These are phyloP conservation scores for Conus canariensis DNA, from an alignment of 2,888 invertebrate genomes.

Conservation along the genomic window DNA sequence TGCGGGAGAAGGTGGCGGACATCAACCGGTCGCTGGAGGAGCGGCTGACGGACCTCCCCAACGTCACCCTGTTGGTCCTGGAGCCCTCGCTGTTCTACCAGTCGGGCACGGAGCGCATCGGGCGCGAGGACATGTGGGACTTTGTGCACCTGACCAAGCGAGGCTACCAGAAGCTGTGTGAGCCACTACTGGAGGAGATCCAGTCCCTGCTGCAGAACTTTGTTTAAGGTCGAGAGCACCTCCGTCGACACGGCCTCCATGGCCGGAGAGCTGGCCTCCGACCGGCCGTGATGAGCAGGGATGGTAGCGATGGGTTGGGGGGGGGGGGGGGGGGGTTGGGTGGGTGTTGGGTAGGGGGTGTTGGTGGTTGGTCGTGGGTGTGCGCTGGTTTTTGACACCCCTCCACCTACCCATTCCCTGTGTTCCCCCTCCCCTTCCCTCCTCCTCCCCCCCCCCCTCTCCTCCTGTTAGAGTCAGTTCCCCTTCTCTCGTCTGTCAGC, in stretches of 20 bases:
- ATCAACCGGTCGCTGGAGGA: constrained; percentile 88
- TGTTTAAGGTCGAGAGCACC: constrained; percentile 71
- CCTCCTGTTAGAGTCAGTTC: no score
- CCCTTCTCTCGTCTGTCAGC: no score
- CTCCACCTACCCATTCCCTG: no score
- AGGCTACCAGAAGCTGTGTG: constrained; percentile 86
- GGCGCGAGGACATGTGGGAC: constrained; percentile 94
- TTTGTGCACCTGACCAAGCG: constrained; percentile 91
- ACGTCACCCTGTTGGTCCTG: constrained; percentile 88
- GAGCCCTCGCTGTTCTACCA: constrained; percentile 84
- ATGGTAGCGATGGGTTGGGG: background rate
- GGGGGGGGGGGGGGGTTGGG: background rate
- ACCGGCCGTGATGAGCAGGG: background rate
- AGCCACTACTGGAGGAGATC: constrained; percentile 76
- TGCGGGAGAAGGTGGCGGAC: constrained; percentile 87
- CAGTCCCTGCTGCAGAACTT: constrained; percentile 70
- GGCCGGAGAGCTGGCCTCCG: constrained; percentile 54
- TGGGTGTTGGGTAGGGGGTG: background rate
- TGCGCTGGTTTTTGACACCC: background rate
- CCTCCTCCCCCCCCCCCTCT: no score
- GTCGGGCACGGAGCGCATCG: constrained; percentile 84
- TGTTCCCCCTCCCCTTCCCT: no score
- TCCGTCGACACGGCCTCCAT: constrained; percentile 59
- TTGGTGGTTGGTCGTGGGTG: background rate
- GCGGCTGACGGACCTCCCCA: constrained; percentile 81